Percentiles rank a stretch among this genome's conserved stretches.
phyloP scores from a whole-genome alignment of 2,888 invertebrate species.

The Cynaeus angustus region DNA sequence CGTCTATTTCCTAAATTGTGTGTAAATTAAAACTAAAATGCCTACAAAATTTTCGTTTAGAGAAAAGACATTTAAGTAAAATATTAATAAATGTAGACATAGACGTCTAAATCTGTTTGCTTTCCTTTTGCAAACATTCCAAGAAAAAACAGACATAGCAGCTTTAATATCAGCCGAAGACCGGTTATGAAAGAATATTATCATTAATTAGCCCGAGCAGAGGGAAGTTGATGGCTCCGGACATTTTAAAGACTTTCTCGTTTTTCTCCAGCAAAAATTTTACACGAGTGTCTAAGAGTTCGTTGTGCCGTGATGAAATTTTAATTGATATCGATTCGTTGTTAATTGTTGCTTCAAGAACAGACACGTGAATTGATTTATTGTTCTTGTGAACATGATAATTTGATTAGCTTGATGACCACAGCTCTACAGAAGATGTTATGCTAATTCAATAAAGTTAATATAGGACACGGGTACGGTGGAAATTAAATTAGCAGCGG shows the following conservation, averaged over 20 bases:
- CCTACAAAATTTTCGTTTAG: too few species aligned
- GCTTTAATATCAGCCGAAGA: constrained; percentile 7
- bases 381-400: constrained; percentile 51
- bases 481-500: constrained; percentile 64
- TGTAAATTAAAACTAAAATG: too few species aligned
- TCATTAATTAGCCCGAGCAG: constrained; percentile 30
- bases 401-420: constrained; percentile 55
- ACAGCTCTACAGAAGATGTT: constrained; percentile 61
- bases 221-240: constrained; percentile 22
- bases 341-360: constrained; percentile 47
- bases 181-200: constrained; percentile 17
- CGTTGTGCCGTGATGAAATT: constrained; percentile 33
- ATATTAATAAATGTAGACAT: neutral
- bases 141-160: neutral
- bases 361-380: constrained; percentile 50
- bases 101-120: neutral
- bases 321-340: constrained; percentile 47
- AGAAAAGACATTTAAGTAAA: too few species aligned
- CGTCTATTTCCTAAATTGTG: too few species aligned
- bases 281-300: constrained; percentile 1
- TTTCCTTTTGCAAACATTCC: neutral
- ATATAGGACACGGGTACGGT: constrained; percentile 66
- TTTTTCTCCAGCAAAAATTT: constrained; percentile 19
- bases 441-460: constrained; percentile 67
- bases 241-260: constrained; percentile 17